Base-by-base conservation (phyloP, 2,888 invertebrate genomes). In the Augochlorella aurata region DNA sequence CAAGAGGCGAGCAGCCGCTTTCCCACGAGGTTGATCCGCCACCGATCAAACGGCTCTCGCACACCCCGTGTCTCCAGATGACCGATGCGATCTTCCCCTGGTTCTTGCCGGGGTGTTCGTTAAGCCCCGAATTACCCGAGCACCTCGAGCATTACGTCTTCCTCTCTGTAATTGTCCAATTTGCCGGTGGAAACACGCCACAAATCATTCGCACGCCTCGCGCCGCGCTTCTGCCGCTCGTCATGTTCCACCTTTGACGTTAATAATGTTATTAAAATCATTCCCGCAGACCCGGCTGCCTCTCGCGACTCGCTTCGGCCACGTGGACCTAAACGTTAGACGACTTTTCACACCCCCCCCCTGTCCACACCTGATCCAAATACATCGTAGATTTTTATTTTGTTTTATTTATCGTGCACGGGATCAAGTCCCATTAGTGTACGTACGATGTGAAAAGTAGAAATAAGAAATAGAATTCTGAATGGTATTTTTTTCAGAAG, bases 141-240 rank as follows among this genome's bases (percentile, higher is more conserved):
- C 79, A 71, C 71, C 69, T 65, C 77, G 63, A 77, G 75, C 85
- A 82, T 83, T 70, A 74, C 79, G 61, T 81, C 29, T 82, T 80
- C 79, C 80, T 82, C 77, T 50, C 65, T 67, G 65, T 79, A 83
- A 85, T 86, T 74, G 79, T 82, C 70, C 85, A 86, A 82, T 86
- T 85, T 85, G 72, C 68, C 67, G 72, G 14, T 50, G 80, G 68
- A 52, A 68, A 66, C 74, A 67, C 61, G 58, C 69, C 82, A 79
- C 65, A 63, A 68, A 77, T 67, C 77, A 61, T 61, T 61, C 61
- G 63, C 69, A 81, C 76, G 49, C 24, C 63, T 70, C 14, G 61
- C 61, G 9, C 61, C 61, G 29, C 54, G 29, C 61, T 61, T 58
- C 61, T 61, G 72, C 54, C 66, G 66, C 18, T 61, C 61, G 18